Evolutionary conservation across 2,113 vertebrate species (phyloP).

Genomic region (Larimichthys polyactis): DNA sequence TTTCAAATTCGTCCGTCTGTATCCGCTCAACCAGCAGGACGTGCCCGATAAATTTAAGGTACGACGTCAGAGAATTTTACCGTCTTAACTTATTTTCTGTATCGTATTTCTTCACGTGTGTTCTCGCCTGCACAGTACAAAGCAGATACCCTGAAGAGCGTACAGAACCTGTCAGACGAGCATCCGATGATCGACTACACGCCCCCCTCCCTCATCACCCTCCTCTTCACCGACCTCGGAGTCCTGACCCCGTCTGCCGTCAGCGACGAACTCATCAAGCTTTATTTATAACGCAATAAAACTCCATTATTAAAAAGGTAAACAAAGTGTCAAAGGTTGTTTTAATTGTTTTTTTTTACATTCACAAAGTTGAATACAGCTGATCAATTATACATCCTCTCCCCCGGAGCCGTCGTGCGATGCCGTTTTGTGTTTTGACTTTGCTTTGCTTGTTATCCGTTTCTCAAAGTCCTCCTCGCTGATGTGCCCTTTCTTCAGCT

Average conservation of each 20-base stretch:
- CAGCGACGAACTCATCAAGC: conserved; percentile 98
- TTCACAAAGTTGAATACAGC: no score
- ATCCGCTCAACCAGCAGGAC: conserved; percentile 96
- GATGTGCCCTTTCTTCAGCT: conserved; percentile 92
- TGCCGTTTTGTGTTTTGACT: not conserved
- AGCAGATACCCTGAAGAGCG: conserved; percentile 89
- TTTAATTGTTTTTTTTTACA: not conserved
- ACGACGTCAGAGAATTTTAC: not conserved
- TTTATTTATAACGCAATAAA: conserved; percentile 89
- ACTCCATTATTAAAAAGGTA: conserved; percentile 1
- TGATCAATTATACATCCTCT: not conserved
- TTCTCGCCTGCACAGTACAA: conserved; percentile 89
- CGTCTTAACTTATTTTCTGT: accelerated
- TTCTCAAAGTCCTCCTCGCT: conserved; percentile 94
- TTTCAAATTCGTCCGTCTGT: conserved; percentile 97
- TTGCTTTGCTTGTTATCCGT: conserved; percentile 75
- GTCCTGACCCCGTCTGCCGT: conserved; percentile 96
- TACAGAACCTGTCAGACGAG: conserved; percentile 88
- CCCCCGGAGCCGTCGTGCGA: not conserved
- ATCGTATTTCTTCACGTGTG: not conserved
- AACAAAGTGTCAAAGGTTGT: not conserved
- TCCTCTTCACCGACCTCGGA: conserved; percentile 96
- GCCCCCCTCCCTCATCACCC: conserved; percentile 92
- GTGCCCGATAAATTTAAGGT: conserved; percentile 98
- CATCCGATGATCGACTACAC: conserved; percentile 97